Conservation (phyloP, 2,888 invertebrate genomes). For the Steinernema scapterisci region DNA sequence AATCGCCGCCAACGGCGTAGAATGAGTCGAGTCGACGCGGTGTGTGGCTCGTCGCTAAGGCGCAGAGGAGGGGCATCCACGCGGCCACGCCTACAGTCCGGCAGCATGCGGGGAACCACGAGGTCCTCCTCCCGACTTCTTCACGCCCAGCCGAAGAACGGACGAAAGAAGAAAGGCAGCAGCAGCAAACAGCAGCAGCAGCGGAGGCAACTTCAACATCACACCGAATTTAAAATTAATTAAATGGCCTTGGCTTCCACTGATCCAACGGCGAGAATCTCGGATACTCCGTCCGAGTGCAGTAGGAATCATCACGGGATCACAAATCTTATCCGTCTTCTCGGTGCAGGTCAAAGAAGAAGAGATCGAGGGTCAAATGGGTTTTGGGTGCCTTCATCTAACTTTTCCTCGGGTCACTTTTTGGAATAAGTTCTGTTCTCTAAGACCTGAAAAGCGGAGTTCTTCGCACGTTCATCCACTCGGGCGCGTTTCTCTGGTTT, state of each 20-base stretch:
- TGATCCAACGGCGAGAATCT: no score
- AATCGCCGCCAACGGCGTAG: conserved; percentile 7
- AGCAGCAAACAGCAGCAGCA: neutral
- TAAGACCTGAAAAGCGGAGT: neutral
- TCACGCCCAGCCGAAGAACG: neutral
- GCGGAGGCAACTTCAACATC: neutral
- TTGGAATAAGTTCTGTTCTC: neutral
- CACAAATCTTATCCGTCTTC: no score
- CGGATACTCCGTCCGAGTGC: no score
- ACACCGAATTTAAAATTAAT: neutral
- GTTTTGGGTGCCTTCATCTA: no score
- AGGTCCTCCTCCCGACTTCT: conserved; percentile 6
- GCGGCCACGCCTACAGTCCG: neutral
- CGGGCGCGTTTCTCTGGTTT: neutral
- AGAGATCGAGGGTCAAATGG: no score
- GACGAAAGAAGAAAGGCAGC: no score
- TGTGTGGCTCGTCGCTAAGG: neutral
- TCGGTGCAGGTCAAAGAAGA: no score
- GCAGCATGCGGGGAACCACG: neutral
- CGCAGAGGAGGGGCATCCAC: neutral
- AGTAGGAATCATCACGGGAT: no score
- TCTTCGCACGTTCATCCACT: conserved; percentile 21
- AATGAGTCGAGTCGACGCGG: conserved; percentile 1
- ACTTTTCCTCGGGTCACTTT: neutral
- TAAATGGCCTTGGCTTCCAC: no score